Evolutionary conservation across 2,797 vertebrate genomes (phyloP).

Genomic region (Liparis tanakae): DNA sequence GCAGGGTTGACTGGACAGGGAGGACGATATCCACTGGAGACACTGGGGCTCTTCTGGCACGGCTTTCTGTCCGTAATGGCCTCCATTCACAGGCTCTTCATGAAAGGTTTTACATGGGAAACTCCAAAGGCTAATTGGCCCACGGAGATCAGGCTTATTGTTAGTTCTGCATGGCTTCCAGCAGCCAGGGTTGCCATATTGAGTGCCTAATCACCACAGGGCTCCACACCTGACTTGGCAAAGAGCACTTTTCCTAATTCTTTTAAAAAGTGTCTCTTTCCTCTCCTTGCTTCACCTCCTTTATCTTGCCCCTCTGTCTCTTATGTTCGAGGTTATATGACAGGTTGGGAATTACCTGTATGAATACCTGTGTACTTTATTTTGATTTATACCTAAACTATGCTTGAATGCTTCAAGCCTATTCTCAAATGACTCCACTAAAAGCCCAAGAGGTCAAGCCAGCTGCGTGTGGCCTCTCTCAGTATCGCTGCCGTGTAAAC

Average conservation of each 20-base stretch:
- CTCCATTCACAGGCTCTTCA: slow-evolving; percentile 79
- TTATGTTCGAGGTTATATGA: slow-evolving; percentile 54
- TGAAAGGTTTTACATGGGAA: slow-evolving; percentile 83
- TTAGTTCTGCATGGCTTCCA: slow-evolving; percentile 84
- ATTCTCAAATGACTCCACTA: slow-evolving; percentile 43
- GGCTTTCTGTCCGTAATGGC: slow-evolving; percentile 76
- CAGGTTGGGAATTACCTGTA: slow-evolving; percentile 45
- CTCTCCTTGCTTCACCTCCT: slow-evolving; percentile 29
- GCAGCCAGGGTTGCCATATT: slow-evolving; percentile 77
- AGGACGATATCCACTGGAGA: slow-evolving; percentile 77
- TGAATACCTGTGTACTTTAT: slow-evolving; percentile 61
- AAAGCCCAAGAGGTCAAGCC: slow-evolving; percentile 45
- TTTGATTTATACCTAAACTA: slow-evolving; percentile 59
- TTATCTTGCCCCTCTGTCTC: slow-evolving; percentile 26
- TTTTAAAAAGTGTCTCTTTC: slow-evolving; percentile 57
- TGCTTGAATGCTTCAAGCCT: slow-evolving; percentile 57
- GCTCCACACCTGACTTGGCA: slow-evolving; percentile 83
- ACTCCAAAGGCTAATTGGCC: slow-evolving; percentile 86
- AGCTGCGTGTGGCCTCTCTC: slow-evolving; percentile 17
- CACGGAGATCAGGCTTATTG: slow-evolving; percentile 83
- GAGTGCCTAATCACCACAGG: slow-evolving; percentile 81
- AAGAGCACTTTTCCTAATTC: slow-evolving; percentile 75
- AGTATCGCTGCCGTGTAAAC: slow-evolving; percentile 28
- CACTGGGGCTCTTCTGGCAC: slow-evolving; percentile 66
- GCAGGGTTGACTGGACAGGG: slow-evolving; percentile 79